phyloP scores from a whole-genome alignment of 2,113 vertebrate genomes.

The Pseudolaguvia tuberculata region DNA sequence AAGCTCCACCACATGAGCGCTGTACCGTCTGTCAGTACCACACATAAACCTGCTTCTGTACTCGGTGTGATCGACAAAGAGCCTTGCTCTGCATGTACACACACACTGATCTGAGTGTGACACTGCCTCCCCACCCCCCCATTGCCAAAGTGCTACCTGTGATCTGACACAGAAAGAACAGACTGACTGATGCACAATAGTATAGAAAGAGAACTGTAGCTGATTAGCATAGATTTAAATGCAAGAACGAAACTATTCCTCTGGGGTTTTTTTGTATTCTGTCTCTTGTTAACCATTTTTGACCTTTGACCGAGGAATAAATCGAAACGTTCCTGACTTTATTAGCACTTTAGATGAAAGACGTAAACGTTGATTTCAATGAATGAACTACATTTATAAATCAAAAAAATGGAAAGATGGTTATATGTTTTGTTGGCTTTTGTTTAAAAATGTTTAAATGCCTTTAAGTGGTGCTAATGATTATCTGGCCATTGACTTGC shows the following conservation, averaged over 20 bases:
- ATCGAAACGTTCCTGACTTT: neutral
- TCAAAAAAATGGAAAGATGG: neutral
- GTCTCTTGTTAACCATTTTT: neutral
- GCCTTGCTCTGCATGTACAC: conserved; percentile 45
- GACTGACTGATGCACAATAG: no score
- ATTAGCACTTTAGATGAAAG: neutral
- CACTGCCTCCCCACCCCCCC: conserved; percentile 54
- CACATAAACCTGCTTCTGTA: conserved; percentile 13
- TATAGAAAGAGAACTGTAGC: no score
- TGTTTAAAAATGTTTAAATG: conserved; percentile 20
- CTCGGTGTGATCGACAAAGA: conserved; percentile 42
- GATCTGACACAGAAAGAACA: conserved; percentile 1
- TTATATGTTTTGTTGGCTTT: conserved; percentile 22
- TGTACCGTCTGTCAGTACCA: conserved; percentile 4
- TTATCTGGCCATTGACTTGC: conserved; percentile 51
- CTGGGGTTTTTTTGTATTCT: neutral
- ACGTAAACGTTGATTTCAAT: conserved; percentile 6
- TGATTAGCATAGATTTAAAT: conserved; percentile 14
- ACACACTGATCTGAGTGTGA: conserved; percentile 36
- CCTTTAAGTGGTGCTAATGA: conserved; percentile 60
- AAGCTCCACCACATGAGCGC: neutral
- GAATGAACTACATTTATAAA: conserved; percentile 8
- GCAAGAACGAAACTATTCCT: neutral
- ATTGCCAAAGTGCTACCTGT: conserved; percentile 66
- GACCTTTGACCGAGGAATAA: neutral